Conservation (phyloP, 2,888 invertebrate species). For the Thera obeliscata region DNA sequence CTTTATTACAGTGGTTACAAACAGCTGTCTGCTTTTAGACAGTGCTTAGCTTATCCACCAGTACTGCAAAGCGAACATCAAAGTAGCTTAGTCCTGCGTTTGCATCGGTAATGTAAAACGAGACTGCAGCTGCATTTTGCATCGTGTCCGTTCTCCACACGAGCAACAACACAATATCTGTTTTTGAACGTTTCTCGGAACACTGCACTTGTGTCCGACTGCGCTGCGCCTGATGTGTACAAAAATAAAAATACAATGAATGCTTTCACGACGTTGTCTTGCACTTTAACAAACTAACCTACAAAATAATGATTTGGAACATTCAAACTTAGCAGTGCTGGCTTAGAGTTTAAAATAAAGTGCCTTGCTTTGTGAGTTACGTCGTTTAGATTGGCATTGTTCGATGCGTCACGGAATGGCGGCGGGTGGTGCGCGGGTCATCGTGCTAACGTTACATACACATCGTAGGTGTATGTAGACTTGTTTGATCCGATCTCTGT, state of each 20-base stretch:
- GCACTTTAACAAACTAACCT: constrained; percentile 50
- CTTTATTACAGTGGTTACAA: background rate
- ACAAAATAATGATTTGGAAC: constrained; percentile 39
- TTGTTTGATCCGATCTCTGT: constrained; percentile 64
- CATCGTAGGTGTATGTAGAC: constrained; percentile 52
- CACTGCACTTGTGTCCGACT: constrained; percentile 71
- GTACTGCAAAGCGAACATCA: constrained; percentile 27
- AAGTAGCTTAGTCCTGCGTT: constrained; percentile 21
- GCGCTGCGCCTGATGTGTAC: constrained; percentile 56
- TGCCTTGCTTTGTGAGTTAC: constrained; percentile 44
- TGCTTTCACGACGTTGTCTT: constrained; percentile 67
- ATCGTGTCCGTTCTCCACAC: constrained; percentile 44
- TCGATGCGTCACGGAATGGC: constrained; percentile 73
- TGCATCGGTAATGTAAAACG: constrained; percentile 25
- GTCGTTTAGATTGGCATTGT: constrained; percentile 52
- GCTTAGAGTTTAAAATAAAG: constrained; percentile 48
- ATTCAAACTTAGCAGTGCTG: constrained; percentile 37
- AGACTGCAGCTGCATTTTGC: constrained; percentile 57
- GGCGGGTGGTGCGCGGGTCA: constrained; percentile 70
- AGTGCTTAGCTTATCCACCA: constrained; percentile 1
- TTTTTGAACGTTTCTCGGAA: constrained; percentile 71
- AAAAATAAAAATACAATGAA: constrained; percentile 75
- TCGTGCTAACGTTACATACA: constrained; percentile 66
- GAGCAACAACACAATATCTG: constrained; percentile 53
- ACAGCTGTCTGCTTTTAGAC: background rate